Evolutionary conservation across 2,888 invertebrate species (phyloP), one percentile per base, ranked within the genome.

Genomic region (Athalia circularis): DNA sequence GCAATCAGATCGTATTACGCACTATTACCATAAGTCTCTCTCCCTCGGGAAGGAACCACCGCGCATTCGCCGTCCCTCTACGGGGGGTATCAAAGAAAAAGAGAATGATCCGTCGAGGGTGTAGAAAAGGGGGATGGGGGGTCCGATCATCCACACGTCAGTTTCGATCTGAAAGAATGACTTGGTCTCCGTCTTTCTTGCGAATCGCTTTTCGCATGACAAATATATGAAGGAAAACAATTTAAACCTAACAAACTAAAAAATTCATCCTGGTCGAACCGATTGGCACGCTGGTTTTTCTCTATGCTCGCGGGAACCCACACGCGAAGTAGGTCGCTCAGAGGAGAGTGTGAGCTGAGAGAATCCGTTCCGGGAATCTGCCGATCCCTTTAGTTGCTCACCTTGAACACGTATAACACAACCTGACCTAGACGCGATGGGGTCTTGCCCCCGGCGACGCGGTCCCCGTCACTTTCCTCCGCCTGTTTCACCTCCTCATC

Each of bases 1-100:
- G 86, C 85, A 86, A 86, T 86, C 86, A 84, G 85, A 86, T 86
- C 86, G 86, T 84, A 86, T 86, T 86, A 86, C 85, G 83, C 84
- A 83, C 85, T 84, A 86, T 86, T 86, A 86, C 83, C 85, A 86
- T 86, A 84, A 83, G 84, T 82, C 79, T 77, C 79, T 13, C 74
- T 67, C 78, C 67, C 75, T 62, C 61, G 50, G 62, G 62, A 29
- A 45, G 43, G 65, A 11, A 45, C 65, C 45, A 15, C 7, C n/a
- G 47, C 29, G 62, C 8, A 15, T 8, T 62, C 8, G 29, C 8
- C 13, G 62, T 9, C n/a, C 54, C 11, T 54, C 29, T 29, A 54
- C 3, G n/a, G 54, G n/a, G 9, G 54, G 54, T 54, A 11, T 54
- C 54, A 54, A n/a, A 54, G 54, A n/a, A 54, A 67, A 29, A n/a